Conservation (phyloP, 2,888 invertebrate genomes). For the Nomada hirtipes region DNA sequence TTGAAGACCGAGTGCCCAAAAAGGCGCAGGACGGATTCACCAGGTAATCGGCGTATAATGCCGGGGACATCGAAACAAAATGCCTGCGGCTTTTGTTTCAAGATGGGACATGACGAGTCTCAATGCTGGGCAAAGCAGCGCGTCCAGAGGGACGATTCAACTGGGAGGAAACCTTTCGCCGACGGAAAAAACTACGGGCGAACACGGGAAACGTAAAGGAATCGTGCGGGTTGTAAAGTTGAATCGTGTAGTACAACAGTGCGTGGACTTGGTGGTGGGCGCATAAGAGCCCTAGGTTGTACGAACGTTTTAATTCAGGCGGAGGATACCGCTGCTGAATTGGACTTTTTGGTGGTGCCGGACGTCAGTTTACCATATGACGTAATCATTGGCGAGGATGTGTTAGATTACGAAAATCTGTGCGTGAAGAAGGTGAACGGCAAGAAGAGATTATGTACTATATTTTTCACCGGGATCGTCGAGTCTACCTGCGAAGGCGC, state of each 20-base stretch:
- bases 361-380: too few relatives aligned
- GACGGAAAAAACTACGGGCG: background rate
- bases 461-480: too few relatives aligned
- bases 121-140: slow-evolving; percentile 20
- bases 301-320: background rate
- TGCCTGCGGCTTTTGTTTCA: background rate
- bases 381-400: background rate
- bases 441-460: too few relatives aligned
- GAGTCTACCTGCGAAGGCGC: too few relatives aligned
- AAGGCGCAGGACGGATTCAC: background rate
- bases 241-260: background rate
- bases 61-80: too few relatives aligned
- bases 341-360: too few relatives aligned
- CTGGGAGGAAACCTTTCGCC: background rate
- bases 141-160: background rate
- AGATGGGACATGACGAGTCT: background rate
- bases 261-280: background rate
- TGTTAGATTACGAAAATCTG: background rate
- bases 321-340: too few relatives aligned
- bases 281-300: background rate
- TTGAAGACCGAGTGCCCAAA: background rate
- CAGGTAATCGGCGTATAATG: background rate
- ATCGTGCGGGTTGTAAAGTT: slow-evolving; percentile 2
- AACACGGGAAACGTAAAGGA: background rate
- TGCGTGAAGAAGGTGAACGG: too few relatives aligned